Conservation (phyloP, 2,797 vertebrate genomes). For the Melopsittacus undulatus region DNA sequence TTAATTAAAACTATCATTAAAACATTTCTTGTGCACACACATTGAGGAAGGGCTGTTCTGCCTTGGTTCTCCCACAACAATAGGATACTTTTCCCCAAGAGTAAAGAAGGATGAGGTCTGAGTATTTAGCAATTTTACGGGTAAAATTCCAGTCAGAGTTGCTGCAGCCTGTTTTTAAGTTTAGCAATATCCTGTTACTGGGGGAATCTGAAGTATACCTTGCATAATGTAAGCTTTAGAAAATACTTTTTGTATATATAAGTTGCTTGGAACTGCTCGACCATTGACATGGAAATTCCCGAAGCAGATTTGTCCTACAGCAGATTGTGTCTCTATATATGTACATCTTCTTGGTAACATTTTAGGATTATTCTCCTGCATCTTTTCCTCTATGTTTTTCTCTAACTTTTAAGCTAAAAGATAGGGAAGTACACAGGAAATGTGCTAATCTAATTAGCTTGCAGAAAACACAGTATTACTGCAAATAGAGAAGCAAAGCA, state of each 20-base stretch:
- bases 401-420: neutral
- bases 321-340: neutral
- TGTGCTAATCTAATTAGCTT: neutral
- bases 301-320: neutral
- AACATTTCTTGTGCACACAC: neutral
- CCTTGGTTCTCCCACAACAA: neutral
- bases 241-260: neutral
- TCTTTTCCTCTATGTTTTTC: neutral
- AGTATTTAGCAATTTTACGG: neutral
- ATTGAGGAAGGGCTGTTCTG: neutral
- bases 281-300: neutral
- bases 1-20: neutral
- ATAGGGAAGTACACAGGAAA: neutral
- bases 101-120: neutral
- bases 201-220: neutral
- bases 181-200: neutral
- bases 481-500: neutral
- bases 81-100: neutral
- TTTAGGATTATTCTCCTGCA: neutral
- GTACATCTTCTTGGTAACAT: neutral
- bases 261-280: neutral
- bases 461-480: neutral
- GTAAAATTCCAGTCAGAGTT: neutral
- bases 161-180: neutral
- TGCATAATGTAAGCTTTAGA: neutral